A percentile compares a stretch with the other conserved stretches of the same genome.
These are phyloP conservation scores for Equus przewalskii DNA, from an alignment of 2,113 vertebrate genomes.

Conservation along the genomic window DNA sequence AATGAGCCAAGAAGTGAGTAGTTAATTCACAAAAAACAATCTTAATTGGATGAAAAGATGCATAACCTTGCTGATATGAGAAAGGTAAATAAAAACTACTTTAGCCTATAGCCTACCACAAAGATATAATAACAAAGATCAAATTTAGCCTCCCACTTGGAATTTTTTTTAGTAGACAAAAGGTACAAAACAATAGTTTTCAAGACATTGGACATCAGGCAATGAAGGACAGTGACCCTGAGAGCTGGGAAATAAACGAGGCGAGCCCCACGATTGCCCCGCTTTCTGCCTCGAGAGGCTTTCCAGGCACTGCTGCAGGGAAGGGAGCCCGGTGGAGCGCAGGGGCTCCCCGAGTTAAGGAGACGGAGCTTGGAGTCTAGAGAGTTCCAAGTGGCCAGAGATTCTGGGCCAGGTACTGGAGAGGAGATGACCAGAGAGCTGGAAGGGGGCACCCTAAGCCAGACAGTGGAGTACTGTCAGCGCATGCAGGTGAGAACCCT, in stretches of 20 bases:
- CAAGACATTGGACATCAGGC: background rate
- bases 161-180: background rate
- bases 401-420: too few relatives aligned
- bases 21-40: background rate
- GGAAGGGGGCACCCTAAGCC: background rate
- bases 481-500: fast-evolving
- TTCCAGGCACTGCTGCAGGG: background rate
- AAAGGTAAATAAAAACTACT: background rate
- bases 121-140: background rate
- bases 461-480: background rate
- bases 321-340: background rate
- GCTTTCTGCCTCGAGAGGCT: background rate
- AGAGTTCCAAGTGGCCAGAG: background rate
- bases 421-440: too few relatives aligned
- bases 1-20: background rate
- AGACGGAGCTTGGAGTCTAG: background rate
- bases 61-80: background rate
- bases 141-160: background rate
- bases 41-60: background rate
- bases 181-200: background rate
- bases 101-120: background rate
- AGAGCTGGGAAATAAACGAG: background rate
- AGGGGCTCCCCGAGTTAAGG: background rate
- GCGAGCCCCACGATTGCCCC: fast-evolving
- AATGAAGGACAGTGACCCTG: background rate